These are phyloP conservation scores for Catalaphyllia jardinei DNA, from an alignment of 64 coral and sea anemone species.

Conservation along the genomic window DNA sequence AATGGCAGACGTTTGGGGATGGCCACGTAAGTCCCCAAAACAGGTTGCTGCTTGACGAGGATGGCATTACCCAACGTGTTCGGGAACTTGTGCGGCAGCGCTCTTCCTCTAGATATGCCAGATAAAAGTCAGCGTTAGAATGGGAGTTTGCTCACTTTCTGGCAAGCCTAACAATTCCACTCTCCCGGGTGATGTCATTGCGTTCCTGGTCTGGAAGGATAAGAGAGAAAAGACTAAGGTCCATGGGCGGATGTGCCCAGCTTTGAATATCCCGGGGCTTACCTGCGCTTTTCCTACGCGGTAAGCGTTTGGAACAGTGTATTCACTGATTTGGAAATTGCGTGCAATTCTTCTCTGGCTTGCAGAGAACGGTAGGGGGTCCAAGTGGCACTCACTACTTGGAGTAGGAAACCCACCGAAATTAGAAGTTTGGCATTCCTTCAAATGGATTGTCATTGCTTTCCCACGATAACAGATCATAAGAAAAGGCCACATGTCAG, in stretches of 20 bases:
- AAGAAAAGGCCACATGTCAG: too few species aligned
- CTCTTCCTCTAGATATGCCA: slow-evolving; percentile 20
- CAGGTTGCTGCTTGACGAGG: background rate
- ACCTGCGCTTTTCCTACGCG: slow-evolving; percentile 37
- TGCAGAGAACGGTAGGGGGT: background rate
- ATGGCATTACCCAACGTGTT: background rate
- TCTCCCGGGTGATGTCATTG: slow-evolving; percentile 14
- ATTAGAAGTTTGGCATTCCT: too few species aligned
- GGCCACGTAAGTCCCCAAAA: background rate
- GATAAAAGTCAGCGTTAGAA: slow-evolving; percentile 57
- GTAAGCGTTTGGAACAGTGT: slow-evolving; percentile 44
- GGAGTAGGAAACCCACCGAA: slow-evolving; percentile 18
- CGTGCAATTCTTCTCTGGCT: slow-evolving; percentile 40
- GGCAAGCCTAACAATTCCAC: slow-evolving; percentile 3
- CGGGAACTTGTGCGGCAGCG: background rate
- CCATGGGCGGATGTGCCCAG: background rate
- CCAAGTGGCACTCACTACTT: slow-evolving; percentile 3
- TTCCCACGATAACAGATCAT: too few species aligned
- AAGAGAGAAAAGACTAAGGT: slow-evolving; percentile 27
- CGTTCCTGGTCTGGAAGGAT: slow-evolving; percentile 66
- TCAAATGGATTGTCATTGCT: too few species aligned
- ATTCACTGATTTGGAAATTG: slow-evolving; percentile 45
- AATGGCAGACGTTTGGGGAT: background rate
- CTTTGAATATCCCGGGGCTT: background rate
- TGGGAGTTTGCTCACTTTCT: slow-evolving; percentile 20